Evolutionary conservation across 2,888 invertebrate genomes (phyloP), one percentile per base, ranked within the genome.

Genomic region (Pasiphila rectangulata): DNA sequence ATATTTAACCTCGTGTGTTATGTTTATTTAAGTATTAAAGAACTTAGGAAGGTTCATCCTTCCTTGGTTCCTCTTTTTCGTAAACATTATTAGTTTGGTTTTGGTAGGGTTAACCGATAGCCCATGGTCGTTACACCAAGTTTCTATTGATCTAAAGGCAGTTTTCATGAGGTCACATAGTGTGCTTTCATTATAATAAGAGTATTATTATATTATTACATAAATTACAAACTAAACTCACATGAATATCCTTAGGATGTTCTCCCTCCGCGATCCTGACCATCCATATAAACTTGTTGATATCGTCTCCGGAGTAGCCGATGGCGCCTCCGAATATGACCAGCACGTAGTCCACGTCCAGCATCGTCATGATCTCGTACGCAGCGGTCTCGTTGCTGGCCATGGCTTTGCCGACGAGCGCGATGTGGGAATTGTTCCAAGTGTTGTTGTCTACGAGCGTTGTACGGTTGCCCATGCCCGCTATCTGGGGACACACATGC

Each of bases 241-340:
- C 95, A 68, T 96, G 92, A 59, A 99, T 99, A 73, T 99, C 99
- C 77, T 97, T 98, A 0, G 99, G 99, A 89, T 99, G 98, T 81
- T 99, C 99, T 5, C 99, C 99, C 83, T 99, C 99, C 3, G 99
- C 99, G 61, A 99, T 99, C 47, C 99, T 90, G n/a, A 99, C 99
- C 99, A 99, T 99, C 99, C 99, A 99, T 56, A 99, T 91, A 79
- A 99, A 99, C 89, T 99, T 99, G 80, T 99, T 99, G 72, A 99
- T 99, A 76, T 99, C 99, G 74, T 99, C 99, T 0, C 98, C 99
- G 0, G 98, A 98, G 83, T 99, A 99, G 0, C 99, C 99, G 67
- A 99, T 99, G 42, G 99, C 97, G 3, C 99, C 99, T 9, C 99
- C 99, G 81, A 99, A 99, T 72, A 99, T 99, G 3, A 99, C 98